phyloP scores from a whole-genome alignment of 2,113 vertebrate genomes.

The Dicaeum eximium region DNA sequence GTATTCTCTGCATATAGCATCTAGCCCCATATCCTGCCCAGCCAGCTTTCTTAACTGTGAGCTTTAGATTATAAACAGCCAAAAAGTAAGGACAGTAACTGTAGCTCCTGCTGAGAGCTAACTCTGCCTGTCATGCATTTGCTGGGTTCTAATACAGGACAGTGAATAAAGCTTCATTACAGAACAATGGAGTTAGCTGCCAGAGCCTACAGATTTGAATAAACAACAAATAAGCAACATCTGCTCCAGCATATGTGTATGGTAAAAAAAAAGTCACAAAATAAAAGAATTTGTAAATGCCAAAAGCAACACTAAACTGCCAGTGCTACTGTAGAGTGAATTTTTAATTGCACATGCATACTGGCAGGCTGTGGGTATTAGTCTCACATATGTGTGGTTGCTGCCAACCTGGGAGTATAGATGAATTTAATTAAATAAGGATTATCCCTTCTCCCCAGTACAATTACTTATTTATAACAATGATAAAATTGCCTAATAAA shows the following conservation, averaged over 20 bases:
- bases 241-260: conserved; percentile 87
- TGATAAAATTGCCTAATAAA: conserved; percentile 84
- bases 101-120: conserved; percentile 68
- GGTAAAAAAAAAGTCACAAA: conserved; percentile 83
- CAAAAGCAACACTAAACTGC: conserved; percentile 87
- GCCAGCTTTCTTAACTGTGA: conserved; percentile 36
- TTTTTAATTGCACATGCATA: conserved; percentile 86
- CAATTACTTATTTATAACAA: conserved; percentile 89
- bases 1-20: neutral
- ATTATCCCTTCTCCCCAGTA: conserved; percentile 85
- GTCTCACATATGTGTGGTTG: conserved; percentile 85
- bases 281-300: conserved; percentile 89
- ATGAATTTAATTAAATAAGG: conserved; percentile 90
- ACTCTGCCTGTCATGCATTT: conserved; percentile 68
- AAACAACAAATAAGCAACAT: conserved; percentile 89
- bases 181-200: conserved; percentile 83
- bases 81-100: conserved; percentile 71
- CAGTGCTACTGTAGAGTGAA: conserved; percentile 83
- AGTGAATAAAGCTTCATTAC: conserved; percentile 82
- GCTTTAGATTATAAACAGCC: conserved; percentile 66
- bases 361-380: conserved; percentile 84
- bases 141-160: conserved; percentile 76
- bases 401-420: conserved; percentile 87
- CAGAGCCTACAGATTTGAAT: conserved; percentile 85
- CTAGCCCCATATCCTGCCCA: conserved; percentile 32